phyloP scores from a whole-genome alignment of 2,113 vertebrate species.

The Pelmatolapia mariae region DNA sequence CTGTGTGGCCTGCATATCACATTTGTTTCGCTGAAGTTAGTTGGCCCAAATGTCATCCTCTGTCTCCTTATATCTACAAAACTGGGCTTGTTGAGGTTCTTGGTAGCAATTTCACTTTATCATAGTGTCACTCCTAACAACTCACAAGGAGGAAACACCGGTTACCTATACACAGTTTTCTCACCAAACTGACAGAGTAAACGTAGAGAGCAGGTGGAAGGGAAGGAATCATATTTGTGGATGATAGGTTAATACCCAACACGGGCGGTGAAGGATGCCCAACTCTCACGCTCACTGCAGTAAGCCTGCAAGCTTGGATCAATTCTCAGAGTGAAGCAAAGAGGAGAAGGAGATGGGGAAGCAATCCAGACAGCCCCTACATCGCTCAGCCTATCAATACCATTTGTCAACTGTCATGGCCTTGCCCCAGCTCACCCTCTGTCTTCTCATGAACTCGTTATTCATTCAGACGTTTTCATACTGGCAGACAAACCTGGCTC shows the following conservation, averaged over 20 bases:
- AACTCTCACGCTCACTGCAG: not conserved
- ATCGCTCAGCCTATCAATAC: constrained; percentile 27
- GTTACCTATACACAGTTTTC: not conserved
- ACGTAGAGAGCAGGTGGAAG: not conserved
- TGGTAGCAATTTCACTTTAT: not conserved
- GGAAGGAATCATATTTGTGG: not conserved
- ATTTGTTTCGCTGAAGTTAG: not conserved
- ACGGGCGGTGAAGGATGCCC: not conserved
- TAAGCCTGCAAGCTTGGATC: constrained; percentile 7
- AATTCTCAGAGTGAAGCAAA: constrained; percentile 13
- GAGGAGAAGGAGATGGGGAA: constrained; percentile 3
- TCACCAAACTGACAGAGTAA: not conserved
- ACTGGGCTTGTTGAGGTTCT: not conserved
- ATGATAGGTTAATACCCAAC: not conserved
- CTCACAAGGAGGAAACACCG: not conserved
- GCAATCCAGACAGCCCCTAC: not conserved
- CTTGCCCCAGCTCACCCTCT: not conserved
- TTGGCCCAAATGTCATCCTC: not conserved
- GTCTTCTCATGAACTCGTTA: constrained; percentile 12
- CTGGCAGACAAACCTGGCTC: not conserved
- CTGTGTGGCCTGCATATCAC: not conserved
- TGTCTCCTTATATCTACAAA: not conserved
- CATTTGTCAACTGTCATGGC: constrained; percentile 37
- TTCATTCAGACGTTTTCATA: constrained; percentile 22
- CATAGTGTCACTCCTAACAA: not conserved